Percentiles rank a stretch among this genome's conserved stretches.
These are phyloP conservation scores for Tapirus indicus DNA, from an alignment of 2,797 vertebrate genomes.

Conservation along the genomic window DNA sequence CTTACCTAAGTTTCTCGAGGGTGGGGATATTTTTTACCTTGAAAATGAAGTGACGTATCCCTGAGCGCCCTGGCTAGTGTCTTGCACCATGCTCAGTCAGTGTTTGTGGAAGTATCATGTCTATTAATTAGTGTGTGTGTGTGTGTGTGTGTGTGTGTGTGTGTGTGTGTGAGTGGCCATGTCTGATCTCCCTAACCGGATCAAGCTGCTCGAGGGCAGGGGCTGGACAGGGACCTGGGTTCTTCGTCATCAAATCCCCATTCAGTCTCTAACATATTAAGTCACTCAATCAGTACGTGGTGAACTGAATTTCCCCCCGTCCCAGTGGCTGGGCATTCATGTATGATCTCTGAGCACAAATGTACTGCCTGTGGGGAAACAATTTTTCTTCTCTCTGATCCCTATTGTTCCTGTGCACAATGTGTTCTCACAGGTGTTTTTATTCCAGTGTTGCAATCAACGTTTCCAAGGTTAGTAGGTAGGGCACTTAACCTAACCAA, in stretches of 20 bases:
- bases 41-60: too few species aligned
- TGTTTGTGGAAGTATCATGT: background rate
- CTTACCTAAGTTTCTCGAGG: background rate
- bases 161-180: too few species aligned
- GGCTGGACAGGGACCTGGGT: background rate
- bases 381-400: background rate
- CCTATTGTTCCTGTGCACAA: background rate
- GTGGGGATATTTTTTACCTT: background rate
- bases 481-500: background rate
- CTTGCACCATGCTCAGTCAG: background rate
- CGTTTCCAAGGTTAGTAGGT: conserved; percentile 54
- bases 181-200: background rate
- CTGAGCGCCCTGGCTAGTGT: background rate
- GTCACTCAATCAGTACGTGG: background rate
- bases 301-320: background rate
- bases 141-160: background rate
- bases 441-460: conserved; percentile 17
- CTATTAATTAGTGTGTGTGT: background rate
- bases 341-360: background rate
- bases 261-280: background rate
- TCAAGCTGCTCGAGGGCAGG: background rate
- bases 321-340: background rate
- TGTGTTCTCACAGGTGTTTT: conserved; percentile 50
- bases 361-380: background rate
- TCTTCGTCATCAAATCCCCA: background rate